Conservation (phyloP, 2,888 invertebrate species). For the Microchrysa polita region DNA sequence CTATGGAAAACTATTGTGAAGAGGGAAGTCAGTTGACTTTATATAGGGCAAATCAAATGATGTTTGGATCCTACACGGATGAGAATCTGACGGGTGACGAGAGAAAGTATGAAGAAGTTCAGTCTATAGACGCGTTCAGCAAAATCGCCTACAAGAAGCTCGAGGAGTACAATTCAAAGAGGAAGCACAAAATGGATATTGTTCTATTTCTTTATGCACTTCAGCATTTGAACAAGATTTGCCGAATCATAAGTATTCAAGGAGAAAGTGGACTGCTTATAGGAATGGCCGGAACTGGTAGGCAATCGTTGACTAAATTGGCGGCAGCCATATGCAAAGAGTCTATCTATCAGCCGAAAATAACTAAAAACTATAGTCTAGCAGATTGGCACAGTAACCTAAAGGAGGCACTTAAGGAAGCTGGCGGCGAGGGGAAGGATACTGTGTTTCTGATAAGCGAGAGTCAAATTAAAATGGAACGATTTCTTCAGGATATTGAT, state of each 20-base stretch:
- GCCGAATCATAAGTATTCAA: slow-evolving; percentile 83
- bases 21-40: slow-evolving; percentile 68
- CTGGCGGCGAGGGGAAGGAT: slow-evolving; percentile 80
- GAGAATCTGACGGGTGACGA: slow-evolving; percentile 83
- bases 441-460: slow-evolving; percentile 90
- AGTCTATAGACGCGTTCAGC: slow-evolving; percentile 72
- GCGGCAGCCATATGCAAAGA: slow-evolving; percentile 81
- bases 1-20: slow-evolving; percentile 76
- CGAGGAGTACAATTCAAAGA: slow-evolving; percentile 78
- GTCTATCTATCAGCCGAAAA: slow-evolving; percentile 81
- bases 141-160: slow-evolving; percentile 74
- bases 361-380: slow-evolving; percentile 80
- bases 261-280: slow-evolving; percentile 84
- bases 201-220: slow-evolving; percentile 86
- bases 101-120: slow-evolving; percentile 84
- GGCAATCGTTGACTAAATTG: slow-evolving; percentile 84
- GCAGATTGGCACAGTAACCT: slow-evolving; percentile 88
- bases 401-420: slow-evolving; percentile 77
- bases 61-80: slow-evolving; percentile 90
- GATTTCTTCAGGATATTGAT: slow-evolving; percentile 88
- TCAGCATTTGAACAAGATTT: slow-evolving; percentile 79
- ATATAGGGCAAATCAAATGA: slow-evolving; percentile 72
- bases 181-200: slow-evolving; percentile 81
- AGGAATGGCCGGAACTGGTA: slow-evolving; percentile 89
- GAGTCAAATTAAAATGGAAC: slow-evolving; percentile 84